Base-by-base conservation (phyloP, 2,797 vertebrate genomes). In the Parambassis ranga region DNA sequence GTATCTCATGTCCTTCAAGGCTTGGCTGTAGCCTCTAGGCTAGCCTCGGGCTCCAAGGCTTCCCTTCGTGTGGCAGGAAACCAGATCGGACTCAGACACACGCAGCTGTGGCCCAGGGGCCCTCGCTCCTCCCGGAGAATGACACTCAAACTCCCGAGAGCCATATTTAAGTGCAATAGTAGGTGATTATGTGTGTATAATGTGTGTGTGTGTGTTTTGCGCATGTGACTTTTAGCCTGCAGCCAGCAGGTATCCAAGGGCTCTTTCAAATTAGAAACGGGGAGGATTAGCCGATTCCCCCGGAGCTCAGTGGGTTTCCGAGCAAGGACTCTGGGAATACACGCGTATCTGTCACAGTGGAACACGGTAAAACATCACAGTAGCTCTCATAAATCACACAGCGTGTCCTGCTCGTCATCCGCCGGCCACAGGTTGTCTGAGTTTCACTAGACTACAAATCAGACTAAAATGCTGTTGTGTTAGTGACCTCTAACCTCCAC, bases 271-370 rank as follows among this genome's bases (percentile, higher is more conserved):
- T 95, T 94, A 93, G 92, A 92, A 93, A 93, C 84, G 60, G 57
- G 47, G 27, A 81, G 92, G 92, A 93, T 96, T 94, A 93, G 92
- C 90, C 50, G 69, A 83, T 81, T 88, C 82, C 87, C 91, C 85
- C 83, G 75, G 79, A 92, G 82, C 90, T 82, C 79, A 77, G 85
- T 85, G 84, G 87, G 83, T 89, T 90, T 92, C 90, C 75, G 65
- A 77, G 74, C 91, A 76, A 91, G 86, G 92, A 91, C 79, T 92
- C 89, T 85, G 91, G 91, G 72, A 86, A 65, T 87, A 86, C 71
- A 75, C 70, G 90, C 93, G 92, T 94, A 95, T 94, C 92, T 93
- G 93, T 96, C 95, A 95, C 92, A 92, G 92, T 87, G 92, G 93
- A 92, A 92, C 92, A 90, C 14, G 6, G 60, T 44, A 37, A 91